Evolutionary conservation across 2,113 vertebrate genomes (phyloP).

Genomic region (Mesocricetus auratus): DNA sequence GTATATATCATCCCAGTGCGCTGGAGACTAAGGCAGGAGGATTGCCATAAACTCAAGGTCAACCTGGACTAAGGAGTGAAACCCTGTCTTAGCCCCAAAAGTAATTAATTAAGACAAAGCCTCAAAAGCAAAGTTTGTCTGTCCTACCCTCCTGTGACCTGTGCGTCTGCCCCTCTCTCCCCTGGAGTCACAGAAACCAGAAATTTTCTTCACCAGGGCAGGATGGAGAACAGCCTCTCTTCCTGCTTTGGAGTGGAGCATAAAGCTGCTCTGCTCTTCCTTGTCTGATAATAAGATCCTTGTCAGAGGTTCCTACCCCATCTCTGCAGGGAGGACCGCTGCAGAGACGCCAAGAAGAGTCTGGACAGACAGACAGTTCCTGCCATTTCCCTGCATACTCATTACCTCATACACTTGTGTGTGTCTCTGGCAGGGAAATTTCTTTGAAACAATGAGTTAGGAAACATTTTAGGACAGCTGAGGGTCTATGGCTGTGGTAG

Average conservation of each 20-base stretch:
- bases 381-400: not conserved
- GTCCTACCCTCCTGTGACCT: not conserved
- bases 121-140: not conserved
- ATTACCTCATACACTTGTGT: not conserved
- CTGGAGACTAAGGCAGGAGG: not conserved
- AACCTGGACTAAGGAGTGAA: not conserved
- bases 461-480: not conserved
- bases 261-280: not conserved
- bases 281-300: not conserved
- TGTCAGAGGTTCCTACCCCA: not conserved
- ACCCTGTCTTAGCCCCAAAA: not conserved
- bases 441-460: not conserved
- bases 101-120: not conserved
- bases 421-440: not conserved
- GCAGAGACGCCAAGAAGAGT: no score
- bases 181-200: not conserved
- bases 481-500: not conserved
- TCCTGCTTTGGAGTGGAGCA: not conserved
- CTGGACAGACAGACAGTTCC: not conserved
- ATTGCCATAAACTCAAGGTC: no score
- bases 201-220: not conserved
- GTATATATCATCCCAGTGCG: not conserved
- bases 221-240: not conserved
- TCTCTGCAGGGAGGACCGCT: not conserved
- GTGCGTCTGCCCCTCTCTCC: not conserved